Percentiles rank a stretch among this genome's conserved stretches.
Evolutionary conservation across 2,888 invertebrate genomes (phyloP).

Genomic region (Calliphora vomitoria): DNA sequence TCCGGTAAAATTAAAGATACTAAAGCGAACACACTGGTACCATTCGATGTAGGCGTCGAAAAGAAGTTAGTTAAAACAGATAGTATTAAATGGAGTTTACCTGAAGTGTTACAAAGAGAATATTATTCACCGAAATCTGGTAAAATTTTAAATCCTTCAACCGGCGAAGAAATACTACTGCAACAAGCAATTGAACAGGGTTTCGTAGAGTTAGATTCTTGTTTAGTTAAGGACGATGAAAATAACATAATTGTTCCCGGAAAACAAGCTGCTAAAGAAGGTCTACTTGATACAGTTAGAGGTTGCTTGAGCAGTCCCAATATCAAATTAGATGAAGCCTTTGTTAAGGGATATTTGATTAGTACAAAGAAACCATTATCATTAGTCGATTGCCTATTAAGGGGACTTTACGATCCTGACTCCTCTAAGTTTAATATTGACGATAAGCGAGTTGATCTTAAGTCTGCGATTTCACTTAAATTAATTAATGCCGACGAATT

Average conservation of each 20-base stretch:
- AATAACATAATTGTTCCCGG: conserved; percentile 88
- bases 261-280: conserved; percentile 89
- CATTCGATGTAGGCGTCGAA: conserved; percentile 89
- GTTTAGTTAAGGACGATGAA: conserved; percentile 90
- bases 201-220: conserved; percentile 89
- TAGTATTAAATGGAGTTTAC: conserved; percentile 89
- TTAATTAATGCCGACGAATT: conserved; percentile 91
- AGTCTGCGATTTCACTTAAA: conserved; percentile 90
- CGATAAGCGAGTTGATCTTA: conserved; percentile 88
- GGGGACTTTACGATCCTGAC: conserved; percentile 91
- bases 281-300: conserved; percentile 89
- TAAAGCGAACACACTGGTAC: conserved; percentile 88
- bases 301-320: conserved; percentile 89
- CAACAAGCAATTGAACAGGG: conserved; percentile 90
- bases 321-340: conserved; percentile 91
- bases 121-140: conserved; percentile 91
- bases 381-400: conserved; percentile 92
- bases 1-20: conserved; percentile 90
- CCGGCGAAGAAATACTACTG: conserved; percentile 90
- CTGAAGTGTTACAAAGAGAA: conserved; percentile 90
- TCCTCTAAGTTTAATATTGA: conserved; percentile 90
- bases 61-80: conserved; percentile 90
- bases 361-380: conserved; percentile 92
- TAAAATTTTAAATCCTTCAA: conserved; percentile 90
- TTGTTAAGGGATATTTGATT: conserved; percentile 92